A percentile compares a stretch with the other conserved stretches of the same genome.
Evolutionary conservation across 1,140 invertebrate species (phyloP).

Genomic region (Cotesia glomerata): DNA sequence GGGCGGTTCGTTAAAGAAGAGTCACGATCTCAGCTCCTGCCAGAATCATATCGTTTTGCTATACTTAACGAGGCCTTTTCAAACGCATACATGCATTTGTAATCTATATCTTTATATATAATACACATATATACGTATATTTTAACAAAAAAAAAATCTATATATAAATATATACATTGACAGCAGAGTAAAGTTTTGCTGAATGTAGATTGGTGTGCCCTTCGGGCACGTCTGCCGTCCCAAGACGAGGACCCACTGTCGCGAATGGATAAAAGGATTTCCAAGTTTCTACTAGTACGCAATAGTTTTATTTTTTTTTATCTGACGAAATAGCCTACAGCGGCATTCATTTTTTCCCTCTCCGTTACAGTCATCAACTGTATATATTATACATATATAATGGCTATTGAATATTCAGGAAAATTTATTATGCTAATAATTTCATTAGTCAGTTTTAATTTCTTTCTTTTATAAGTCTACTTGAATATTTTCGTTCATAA

Average conservation of each 20-base stretch:
- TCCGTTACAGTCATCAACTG: too few species aligned
- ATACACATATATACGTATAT: background rate
- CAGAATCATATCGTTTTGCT: slow-evolving; percentile 17
- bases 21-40: background rate
- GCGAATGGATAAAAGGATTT: slow-evolving; percentile 40
- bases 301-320: slow-evolving; percentile 23
- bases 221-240: slow-evolving; percentile 26
- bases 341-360: background rate
- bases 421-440: too few species aligned
- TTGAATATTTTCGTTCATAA: too few species aligned
- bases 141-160: background rate
- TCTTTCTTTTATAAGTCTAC: too few species aligned
- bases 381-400: background rate
- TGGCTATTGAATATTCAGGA: too few species aligned
- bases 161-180: slow-evolving; percentile 8
- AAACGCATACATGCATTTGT: slow-evolving; percentile 6
- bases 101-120: background rate
- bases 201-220: slow-evolving; percentile 9
- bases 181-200: slow-evolving; percentile 3
- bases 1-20: slow-evolving; percentile 8
- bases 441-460: too few species aligned
- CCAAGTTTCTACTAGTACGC: slow-evolving; percentile 29
- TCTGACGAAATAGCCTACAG: slow-evolving; percentile 22
- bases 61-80: slow-evolving; percentile 4
- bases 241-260: slow-evolving; percentile 14